Conservation (phyloP, 2,888 invertebrate species). For the Andrena camellia region DNA sequence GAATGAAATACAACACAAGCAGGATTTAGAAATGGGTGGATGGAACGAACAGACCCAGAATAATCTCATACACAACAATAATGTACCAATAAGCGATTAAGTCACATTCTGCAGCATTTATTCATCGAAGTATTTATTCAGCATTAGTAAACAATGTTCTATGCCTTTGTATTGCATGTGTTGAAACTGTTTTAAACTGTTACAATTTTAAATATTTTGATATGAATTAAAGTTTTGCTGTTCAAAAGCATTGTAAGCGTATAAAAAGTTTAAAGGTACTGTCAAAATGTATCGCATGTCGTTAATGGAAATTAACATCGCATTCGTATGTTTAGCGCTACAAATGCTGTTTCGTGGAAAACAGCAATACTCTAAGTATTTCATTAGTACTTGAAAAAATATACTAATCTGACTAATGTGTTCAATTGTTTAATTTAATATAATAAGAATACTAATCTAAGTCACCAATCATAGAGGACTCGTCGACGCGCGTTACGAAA, state of each 20-base stretch:
- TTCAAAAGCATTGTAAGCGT: conserved; percentile 14
- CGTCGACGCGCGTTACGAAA: too few species aligned
- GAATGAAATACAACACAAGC: conserved; percentile 85
- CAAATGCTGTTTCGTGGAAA: conserved; percentile 1
- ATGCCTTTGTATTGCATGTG: conserved; percentile 4
- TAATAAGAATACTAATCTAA: conserved; percentile 18
- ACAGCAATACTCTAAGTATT: conserved; percentile 18
- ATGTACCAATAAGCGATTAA: conserved; percentile 10
- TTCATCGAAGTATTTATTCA: conserved; percentile 22
- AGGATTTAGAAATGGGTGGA: conserved; percentile 79
- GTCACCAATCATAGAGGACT: conserved; percentile 19
- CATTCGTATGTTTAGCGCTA: conserved; percentile 11
- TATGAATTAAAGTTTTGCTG: conserved; percentile 3
- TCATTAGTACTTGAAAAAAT: conserved; percentile 17
- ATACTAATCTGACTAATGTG: conserved; percentile 6
- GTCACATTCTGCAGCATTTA: conserved; percentile 15
- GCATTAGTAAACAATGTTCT: conserved; percentile 29
- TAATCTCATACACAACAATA: conserved; percentile 65
- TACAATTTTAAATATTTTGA: conserved; percentile 9
- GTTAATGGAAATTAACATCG: conserved; percentile 16
- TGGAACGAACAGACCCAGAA: conserved; percentile 75
- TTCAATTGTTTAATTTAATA: background rate
- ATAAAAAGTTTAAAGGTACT: conserved; percentile 18
- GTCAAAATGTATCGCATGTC: conserved; percentile 8
- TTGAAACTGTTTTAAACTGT: background rate